Evolutionary conservation across 1,140 invertebrate genomes (phyloP).

Genomic region (Drosophila triauraria): DNA sequence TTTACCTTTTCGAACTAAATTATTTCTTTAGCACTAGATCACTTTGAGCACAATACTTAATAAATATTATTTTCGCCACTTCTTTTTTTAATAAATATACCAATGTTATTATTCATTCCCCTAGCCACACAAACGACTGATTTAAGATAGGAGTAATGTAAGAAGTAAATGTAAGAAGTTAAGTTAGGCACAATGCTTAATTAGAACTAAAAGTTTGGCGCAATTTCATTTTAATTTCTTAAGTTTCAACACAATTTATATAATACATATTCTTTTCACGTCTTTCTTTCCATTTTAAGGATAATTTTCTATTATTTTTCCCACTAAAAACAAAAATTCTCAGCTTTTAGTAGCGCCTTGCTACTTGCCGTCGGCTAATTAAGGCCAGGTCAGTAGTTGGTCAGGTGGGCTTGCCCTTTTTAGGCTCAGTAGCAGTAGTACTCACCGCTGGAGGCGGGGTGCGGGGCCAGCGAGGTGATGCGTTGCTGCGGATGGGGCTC

Average conservation of each 20-base stretch:
- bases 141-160: no score
- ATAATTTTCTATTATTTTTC: not conserved
- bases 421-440: not conserved
- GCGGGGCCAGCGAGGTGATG: constrained; percentile 63
- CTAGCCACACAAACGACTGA: no score
- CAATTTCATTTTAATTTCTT: not conserved
- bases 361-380: constrained; percentile 57
- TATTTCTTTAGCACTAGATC: no score
- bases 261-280: not conserved
- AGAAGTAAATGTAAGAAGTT: no score
- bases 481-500: constrained; percentile 80
- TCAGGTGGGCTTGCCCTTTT: constrained; percentile 5
- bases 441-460: constrained; percentile 67
- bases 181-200: no score
- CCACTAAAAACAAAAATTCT: not conserved
- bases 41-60: no score
- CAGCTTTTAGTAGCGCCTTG: not conserved
- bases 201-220: no score
- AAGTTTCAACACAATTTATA: not conserved
- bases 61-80: no score
- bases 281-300: no score
- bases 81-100: no score
- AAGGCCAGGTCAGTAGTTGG: not conserved
- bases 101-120: no score
- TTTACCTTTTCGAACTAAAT: no score